Base-by-base conservation (phyloP, 2,888 invertebrate genomes). In the Chrysolina oricalcia region DNA sequence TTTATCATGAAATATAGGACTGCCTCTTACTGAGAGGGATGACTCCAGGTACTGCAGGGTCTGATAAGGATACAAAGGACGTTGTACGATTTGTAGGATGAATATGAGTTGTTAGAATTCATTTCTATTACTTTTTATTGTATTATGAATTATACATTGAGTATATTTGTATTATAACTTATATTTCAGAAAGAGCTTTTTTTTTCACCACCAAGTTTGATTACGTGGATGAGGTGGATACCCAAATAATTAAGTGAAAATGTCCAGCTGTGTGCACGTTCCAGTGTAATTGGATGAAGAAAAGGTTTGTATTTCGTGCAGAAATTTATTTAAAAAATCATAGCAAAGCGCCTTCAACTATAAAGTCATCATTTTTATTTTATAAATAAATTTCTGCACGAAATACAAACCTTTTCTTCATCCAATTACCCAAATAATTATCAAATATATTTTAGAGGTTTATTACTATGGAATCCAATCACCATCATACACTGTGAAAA, bases 111-210 rank as follows among this genome's bases (percentile, higher is more conserved):
- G n/a, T 73, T 64, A n/a, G 27, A 66, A 73, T 65, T 64, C 19
- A 50, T 69, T 23, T 64, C 27, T 65, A 63, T 50, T 66, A 15
- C 21, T 70, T 70, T 65, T 70, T 74, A 70, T 40, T 53, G 35
- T 71, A 74, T 35, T 59, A 27, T 63, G 67, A 50, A 67, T 74
- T 74, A 62, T 74, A 74, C 67, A 63, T 74, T 74, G 43, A 46
- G 43, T 48, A 62, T 70, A 67, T 74, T 74, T 74, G 71, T 71
- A 74, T 67, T 74, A 71, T 53, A 74, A 66, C 70, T 67, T 74
- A 74, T 74, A 74, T 74, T 74, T 74, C 71, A 62, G 63, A 74
- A 59, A 56, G n/a, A 23, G 17, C 41, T 21, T 43, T 62, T 70
- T 48, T 40, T 6, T 50, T 35, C 19, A 17, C n/a, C 40, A 40